phyloP scores from a whole-genome alignment of 2,113 vertebrate species.

The Hyperopisus bebe region DNA sequence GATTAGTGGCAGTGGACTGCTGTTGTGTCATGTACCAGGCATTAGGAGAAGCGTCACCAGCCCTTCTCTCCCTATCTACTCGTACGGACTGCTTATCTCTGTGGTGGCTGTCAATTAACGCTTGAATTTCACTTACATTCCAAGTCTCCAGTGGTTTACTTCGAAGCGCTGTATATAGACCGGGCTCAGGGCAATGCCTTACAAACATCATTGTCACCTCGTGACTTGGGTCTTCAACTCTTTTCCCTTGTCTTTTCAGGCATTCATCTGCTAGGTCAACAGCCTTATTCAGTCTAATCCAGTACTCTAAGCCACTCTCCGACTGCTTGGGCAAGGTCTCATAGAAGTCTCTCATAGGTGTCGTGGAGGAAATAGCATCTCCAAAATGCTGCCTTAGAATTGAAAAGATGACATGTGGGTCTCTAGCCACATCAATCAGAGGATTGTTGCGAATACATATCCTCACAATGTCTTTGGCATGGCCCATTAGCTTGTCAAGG shows the following conservation, averaged over 20 bases:
- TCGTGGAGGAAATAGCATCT: not conserved
- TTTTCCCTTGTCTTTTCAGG: no score
- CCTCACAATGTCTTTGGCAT: no score
- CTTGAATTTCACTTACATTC: not conserved
- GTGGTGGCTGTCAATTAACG: not conserved
- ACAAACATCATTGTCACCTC: not conserved
- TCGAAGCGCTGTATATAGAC: not conserved
- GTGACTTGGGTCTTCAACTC: not conserved
- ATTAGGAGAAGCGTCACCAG: not conserved
- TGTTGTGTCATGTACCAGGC: not conserved
- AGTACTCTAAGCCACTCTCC: not conserved
- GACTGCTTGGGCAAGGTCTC: not conserved
- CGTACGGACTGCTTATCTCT: not conserved
- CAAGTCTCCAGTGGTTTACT: not conserved
- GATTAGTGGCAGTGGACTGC: not conserved
- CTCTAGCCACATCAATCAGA: not conserved
- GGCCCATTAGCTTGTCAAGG: no score
- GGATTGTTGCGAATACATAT: not conserved
- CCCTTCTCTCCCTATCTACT: not conserved
- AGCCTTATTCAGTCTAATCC: no score
- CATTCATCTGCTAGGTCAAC: no score
- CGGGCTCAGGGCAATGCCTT: not conserved
- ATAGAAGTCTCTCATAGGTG: not conserved
- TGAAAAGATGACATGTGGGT: not conserved
- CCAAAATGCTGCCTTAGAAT: not conserved